Evolutionary conservation across 2,797 vertebrate genomes (phyloP), one percentile per base, ranked within the genome.

Genomic region (Peromyscus nudipes): DNA sequence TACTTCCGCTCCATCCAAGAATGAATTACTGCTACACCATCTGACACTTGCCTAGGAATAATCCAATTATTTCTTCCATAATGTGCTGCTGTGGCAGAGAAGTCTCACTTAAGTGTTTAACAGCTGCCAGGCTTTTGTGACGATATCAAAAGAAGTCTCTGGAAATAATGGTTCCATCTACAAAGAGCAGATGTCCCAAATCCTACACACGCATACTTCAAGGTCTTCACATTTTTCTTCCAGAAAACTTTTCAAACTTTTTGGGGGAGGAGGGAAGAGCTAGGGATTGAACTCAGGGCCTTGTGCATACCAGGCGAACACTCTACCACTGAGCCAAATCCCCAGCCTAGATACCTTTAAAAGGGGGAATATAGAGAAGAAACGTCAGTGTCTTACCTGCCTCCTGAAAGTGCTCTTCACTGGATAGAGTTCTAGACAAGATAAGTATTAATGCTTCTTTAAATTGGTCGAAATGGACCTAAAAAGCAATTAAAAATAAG

Each of bases 391-490:
- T 5, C 83, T 98, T 99, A 99, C 99, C 99, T 99, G 99, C 98
- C 92, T 98, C 98, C 79, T 99, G 97, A 97, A 98, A 98, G 75
- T 98, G 96, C 57, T 99, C 99, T 94, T 99, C 98, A 91, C 98
- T 98, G 52, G 98, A 98, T 16, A 99, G 60, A 89, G 98, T 97
- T 98, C 98, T 98, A 46, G 99, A 99, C 96, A 99, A 98, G 93
- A 99, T 98, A 97, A 99, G 98, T 98, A 99, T 99, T 94, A 99
- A 98, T 2, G 99, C 99, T 97, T 99, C 99, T 98, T 99, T 99
- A 98, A 99, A 99, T 75, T 99, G 99, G 90, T 99, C 99, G 97
- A 99, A 99, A 98, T 99, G 98, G 34, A 99, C 99, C 99, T 99
- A 81, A 71, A 40, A 46, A 71, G 64, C 46, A 71, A 89, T 40